Base-by-base conservation (phyloP, 2,113 vertebrate genomes). In the Melanerpes aurifrons region DNA sequence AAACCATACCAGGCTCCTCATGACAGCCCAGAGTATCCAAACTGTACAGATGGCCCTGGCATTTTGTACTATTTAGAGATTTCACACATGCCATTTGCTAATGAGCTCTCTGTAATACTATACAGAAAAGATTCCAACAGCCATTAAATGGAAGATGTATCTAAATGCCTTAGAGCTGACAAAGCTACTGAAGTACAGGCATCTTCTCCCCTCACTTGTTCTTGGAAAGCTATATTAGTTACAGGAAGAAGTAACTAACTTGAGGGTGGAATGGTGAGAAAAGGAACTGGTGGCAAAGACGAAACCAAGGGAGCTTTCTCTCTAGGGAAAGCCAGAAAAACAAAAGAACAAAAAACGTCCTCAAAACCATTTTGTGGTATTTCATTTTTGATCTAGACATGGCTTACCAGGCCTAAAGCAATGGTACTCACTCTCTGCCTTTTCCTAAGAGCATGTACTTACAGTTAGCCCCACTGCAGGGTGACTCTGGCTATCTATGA, bases 11-110 rank as follows among this genome's bases (percentile, higher is more conserved):
- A 76, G 59, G 50, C 47, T 79, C 24, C 57, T 88, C 92, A 83
- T 1, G 7, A 69, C 72, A 89, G 59, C 56, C 10, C 61, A 48
- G 62, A 62, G 62, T 2, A 87, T 43, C 90, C 90, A 89, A 85
- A 73, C 31, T 15, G 35, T 40, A 73, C 94, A 93, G 94, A 96
- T 94, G 89, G 91, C 89, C 29, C 81, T 77, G 92, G 95, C 84
- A 89, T 89, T 86, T 87, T 9, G 12, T 50, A 59, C 82, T 29
- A 29, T 73, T 87, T 48, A 71, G 73, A 59, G 90, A 47, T 80
- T 83, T 90, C 90, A 86, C 76, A 86, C 32, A 47, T 92, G 71
- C 77, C 81, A 61, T 81, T 93, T 77, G 87, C 85, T 92, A 77
- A 94, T 43, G 89, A 95, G 92, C 89, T 87, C 69, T 32, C 81